A percentile compares a stretch with the other conserved stretches of the same genome.
phyloP scores from a whole-genome alignment of 2,113 vertebrate genomes.

The Clarias magur region DNA sequence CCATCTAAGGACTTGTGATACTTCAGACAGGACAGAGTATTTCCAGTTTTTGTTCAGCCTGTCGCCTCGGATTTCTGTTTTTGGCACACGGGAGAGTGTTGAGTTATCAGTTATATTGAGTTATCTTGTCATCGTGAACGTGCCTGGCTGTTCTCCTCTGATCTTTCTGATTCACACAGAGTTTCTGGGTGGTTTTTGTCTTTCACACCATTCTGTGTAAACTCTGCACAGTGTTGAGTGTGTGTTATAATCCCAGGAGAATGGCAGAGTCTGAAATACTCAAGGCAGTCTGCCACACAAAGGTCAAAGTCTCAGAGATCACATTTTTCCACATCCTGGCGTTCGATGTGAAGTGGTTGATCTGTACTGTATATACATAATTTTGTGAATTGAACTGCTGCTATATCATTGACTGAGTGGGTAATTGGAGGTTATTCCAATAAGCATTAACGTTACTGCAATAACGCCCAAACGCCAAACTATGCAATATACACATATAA shows the following conservation, averaged over 20 bases:
- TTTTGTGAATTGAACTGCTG: background rate
- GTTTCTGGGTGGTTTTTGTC: background rate
- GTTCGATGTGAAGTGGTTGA: background rate
- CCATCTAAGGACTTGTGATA: background rate
- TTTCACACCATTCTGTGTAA: background rate
- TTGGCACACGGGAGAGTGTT: background rate
- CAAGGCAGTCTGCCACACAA: background rate
- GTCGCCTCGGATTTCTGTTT: background rate
- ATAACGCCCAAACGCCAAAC: background rate
- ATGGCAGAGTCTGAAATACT: background rate
- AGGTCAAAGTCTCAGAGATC: background rate
- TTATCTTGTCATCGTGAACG: background rate
- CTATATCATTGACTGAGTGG: slow-evolving; percentile 1
- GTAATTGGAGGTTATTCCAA: background rate
- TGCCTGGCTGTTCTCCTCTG: background rate
- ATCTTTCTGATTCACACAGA: background rate
- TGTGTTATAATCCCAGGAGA: background rate
- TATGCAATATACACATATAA: background rate
- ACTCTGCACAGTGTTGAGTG: background rate
- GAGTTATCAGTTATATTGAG: background rate
- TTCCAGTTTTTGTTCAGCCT: background rate
- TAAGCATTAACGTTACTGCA: background rate
- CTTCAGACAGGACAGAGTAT: background rate
- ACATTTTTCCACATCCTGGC: background rate
- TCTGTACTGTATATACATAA: background rate